phyloP scores from a whole-genome alignment of 2,797 vertebrate species.

The Scolopax rusticola region DNA sequence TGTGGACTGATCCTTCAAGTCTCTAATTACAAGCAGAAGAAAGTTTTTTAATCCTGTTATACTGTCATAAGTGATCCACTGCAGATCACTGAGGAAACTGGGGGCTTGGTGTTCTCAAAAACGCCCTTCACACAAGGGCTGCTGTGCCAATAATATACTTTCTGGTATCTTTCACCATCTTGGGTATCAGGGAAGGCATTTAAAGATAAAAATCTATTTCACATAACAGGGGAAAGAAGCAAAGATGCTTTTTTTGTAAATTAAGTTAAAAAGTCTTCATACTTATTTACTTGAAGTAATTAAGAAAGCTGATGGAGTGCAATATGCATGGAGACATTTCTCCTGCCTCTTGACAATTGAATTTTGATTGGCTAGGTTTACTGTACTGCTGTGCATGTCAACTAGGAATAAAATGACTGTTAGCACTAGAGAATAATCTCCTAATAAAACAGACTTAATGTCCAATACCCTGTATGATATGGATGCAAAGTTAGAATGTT shows the following conservation, averaged over 20 bases:
- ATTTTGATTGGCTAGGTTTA: slow-evolving; percentile 29
- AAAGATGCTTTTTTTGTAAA: neutral
- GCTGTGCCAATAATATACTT: neutral
- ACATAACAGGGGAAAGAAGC: neutral
- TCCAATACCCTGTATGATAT: neutral
- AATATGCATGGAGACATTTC: slow-evolving; percentile 1
- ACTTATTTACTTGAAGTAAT: neutral
- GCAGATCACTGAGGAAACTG: neutral
- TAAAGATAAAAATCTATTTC: neutral
- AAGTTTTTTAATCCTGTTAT: neutral
- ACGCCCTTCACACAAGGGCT: accelerated
- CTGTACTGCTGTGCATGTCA: neutral
- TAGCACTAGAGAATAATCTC: slow-evolving; percentile 38
- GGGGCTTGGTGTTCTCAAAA: neutral
- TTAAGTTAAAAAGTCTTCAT: neutral
- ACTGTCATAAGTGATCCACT: neutral
- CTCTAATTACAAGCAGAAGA: neutral
- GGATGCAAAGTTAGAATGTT: slow-evolving; percentile 22
- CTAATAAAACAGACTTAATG: neutral
- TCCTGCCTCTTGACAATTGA: slow-evolving; percentile 7
- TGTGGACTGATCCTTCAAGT: neutral
- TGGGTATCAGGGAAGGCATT: neutral
- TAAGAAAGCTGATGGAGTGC: slow-evolving; percentile 7
- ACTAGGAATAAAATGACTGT: slow-evolving; percentile 15
- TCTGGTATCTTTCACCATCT: neutral